Conservation (phyloP, 2,113 vertebrate genomes). For the Haplochromis burtoni region DNA sequence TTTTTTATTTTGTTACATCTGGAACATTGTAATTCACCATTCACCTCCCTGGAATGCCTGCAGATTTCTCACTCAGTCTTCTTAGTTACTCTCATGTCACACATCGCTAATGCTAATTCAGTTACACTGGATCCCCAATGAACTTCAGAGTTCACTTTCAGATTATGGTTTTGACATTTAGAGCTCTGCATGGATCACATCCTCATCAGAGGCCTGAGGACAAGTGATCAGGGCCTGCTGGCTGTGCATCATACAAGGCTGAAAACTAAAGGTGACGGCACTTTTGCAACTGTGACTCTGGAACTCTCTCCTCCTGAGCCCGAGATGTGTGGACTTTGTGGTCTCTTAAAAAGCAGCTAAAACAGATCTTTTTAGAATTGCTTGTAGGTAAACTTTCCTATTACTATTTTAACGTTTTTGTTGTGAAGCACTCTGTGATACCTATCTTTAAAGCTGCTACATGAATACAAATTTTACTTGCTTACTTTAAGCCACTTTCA, state of each 20-base stretch:
- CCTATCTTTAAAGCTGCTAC: neutral
- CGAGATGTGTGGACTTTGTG: neutral
- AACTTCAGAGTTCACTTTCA: neutral
- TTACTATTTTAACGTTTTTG: neutral
- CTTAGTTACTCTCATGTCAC: neutral
- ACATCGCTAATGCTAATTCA: neutral
- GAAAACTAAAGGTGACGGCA: accelerated
- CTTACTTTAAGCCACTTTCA: neutral
- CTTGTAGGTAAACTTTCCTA: neutral
- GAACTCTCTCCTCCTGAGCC: neutral
- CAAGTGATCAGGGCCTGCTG: neutral
- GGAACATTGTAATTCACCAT: neutral
- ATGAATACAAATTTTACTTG: neutral
- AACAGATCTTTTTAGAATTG: neutral
- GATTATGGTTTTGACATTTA: neutral
- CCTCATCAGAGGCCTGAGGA: neutral
- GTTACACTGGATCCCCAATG: neutral
- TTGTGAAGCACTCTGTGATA: neutral
- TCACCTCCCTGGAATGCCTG: neutral
- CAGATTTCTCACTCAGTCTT: neutral
- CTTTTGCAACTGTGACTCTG: neutral
- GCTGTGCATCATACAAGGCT: neutral
- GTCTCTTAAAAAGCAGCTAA: neutral
- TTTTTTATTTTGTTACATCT: neutral
- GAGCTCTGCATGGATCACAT: neutral